These are phyloP conservation scores for Dendroctonus valens DNA, from an alignment of 1,140 invertebrate genomes.

Conservation along the genomic window DNA sequence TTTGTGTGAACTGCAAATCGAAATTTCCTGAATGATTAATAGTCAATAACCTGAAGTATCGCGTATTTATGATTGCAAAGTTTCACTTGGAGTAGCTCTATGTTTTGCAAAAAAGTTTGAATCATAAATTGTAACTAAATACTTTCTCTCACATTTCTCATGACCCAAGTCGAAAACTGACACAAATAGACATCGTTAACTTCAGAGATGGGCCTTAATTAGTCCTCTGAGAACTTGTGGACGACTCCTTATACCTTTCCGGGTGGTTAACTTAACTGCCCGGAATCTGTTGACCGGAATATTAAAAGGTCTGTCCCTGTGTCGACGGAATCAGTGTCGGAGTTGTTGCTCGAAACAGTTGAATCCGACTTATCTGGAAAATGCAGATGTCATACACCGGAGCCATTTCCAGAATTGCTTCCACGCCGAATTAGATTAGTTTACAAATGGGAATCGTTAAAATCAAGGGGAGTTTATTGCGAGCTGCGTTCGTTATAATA, in stretches of 20 bases:
- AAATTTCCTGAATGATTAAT: no score
- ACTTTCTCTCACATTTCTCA: conserved; percentile 5
- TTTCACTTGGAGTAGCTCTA: no score
- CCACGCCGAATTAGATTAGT: conserved; percentile 14
- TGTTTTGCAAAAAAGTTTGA: no score
- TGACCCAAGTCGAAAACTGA: conserved; percentile 13
- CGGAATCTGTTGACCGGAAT: conserved; percentile 30
- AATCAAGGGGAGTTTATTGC: conserved; percentile 22
- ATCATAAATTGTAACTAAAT: no score
- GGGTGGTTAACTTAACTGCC: conserved; percentile 27
- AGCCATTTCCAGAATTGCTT: conserved; percentile 7
- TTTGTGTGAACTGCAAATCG: no score
- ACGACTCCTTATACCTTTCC: conserved; percentile 32
- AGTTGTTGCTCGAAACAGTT: no score
- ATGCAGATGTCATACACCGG: conserved; percentile 8
- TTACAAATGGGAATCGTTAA: conserved; percentile 21
- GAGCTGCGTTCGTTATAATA: conserved; percentile 19
- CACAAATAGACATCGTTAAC: conserved; percentile 29
- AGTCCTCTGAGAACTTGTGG: conserved; percentile 18
- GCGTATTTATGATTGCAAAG: no score
- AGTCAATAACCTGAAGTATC: no score
- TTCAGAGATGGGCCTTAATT: conserved; percentile 30
- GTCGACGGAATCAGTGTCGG: conserved; percentile 2
- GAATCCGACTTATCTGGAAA: neutral
- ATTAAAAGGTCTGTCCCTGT: conserved; percentile 15